A percentile compares a stretch with the other conserved stretches of the same genome.
Evolutionary conservation across 30 jellyfish, hydroid and myxozoan species (phyloP).

Genomic region (Chrysaora quinquecirrha): DNA sequence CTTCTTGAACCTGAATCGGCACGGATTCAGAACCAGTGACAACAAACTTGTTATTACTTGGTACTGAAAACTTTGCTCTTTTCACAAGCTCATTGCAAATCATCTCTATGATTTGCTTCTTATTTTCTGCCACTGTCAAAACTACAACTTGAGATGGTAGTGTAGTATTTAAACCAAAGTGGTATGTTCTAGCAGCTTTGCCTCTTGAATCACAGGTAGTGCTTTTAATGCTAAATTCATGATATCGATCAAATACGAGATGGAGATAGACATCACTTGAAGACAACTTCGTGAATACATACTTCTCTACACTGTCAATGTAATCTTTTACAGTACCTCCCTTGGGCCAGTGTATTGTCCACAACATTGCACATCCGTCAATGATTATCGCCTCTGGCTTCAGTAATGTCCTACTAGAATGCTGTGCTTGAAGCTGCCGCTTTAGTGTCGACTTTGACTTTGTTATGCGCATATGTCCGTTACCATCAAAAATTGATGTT

Average conservation of each 20-base stretch:
- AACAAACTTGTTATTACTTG: background rate
- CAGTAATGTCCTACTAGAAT: background rate
- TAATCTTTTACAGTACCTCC: background rate
- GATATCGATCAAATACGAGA: background rate
- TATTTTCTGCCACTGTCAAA: background rate
- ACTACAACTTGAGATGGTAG: background rate
- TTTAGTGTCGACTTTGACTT: background rate
- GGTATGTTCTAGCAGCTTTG: background rate
- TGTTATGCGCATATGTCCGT: background rate
- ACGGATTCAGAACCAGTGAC: constrained; percentile 7
- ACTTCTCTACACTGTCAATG: background rate
- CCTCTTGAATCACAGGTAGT: background rate
- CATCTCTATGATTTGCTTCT: background rate
- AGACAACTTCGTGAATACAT: background rate
- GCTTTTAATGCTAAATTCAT: background rate
- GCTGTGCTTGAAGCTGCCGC: background rate
- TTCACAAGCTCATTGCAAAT: background rate
- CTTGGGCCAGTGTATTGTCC: background rate
- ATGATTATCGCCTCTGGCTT: background rate
- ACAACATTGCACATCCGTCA: background rate
- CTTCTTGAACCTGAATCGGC: constrained; percentile 14
- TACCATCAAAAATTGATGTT: background rate
- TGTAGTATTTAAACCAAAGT: background rate
- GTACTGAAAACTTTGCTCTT: too few relatives aligned
- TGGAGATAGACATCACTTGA: background rate